These are phyloP conservation scores for Carabus problematicus DNA, from an alignment of 2,888 invertebrate species.

Conservation along the genomic window DNA sequence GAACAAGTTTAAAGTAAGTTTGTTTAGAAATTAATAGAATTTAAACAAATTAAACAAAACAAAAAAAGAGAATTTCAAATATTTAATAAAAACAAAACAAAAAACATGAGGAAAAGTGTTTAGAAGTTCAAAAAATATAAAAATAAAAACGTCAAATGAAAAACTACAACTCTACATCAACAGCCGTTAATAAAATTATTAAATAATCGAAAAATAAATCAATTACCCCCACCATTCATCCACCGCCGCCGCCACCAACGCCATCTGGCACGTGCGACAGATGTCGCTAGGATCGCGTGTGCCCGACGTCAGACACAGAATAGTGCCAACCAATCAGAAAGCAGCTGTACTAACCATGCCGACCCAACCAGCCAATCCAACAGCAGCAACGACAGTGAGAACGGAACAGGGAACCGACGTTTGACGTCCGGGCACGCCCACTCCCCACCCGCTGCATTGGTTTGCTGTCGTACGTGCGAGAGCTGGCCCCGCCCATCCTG, in stretches of 20 bases:
- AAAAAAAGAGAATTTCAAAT: conserved; percentile 43
- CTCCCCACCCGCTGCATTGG: neutral
- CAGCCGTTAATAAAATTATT: no score
- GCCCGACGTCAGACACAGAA: conserved; percentile 19
- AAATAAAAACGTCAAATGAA: conserved; percentile 7
- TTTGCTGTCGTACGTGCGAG: conserved; percentile 8
- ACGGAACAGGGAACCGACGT: neutral
- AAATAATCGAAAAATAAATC: no score
- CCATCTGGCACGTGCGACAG: conserved; percentile 19
- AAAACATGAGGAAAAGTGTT: conserved; percentile 45
- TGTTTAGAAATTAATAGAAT: conserved; percentile 56
- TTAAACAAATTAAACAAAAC: conserved; percentile 56
- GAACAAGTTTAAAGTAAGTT: conserved; percentile 57
- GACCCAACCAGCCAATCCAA: neutral
- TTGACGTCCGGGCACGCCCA: conserved; percentile 28
- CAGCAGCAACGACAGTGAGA: no score
- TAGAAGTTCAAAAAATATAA: conserved; percentile 37
- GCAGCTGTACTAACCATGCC: neutral
- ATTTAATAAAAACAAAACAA: conserved; percentile 49
- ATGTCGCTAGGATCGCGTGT: neutral
- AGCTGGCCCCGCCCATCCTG: neutral
- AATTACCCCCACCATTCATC: no score
- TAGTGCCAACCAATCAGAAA: neutral
- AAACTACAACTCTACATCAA: no score
- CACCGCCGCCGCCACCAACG: neutral